phyloP scores from a whole-genome alignment of 1,140 invertebrate genomes.

The Lepidostoma basale region DNA sequence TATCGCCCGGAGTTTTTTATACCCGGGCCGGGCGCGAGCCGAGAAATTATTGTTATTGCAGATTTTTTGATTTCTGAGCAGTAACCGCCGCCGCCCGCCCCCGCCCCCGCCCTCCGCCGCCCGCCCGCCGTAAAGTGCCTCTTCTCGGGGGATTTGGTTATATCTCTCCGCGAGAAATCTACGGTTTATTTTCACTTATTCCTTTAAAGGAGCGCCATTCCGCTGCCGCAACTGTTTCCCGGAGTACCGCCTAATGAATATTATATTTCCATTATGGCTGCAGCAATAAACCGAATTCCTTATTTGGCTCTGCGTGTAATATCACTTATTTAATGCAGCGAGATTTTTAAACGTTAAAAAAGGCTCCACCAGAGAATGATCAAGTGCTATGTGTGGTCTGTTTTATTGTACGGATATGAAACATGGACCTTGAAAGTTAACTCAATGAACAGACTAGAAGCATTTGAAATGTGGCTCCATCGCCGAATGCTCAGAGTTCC shows the following conservation, averaged over 20 bases:
- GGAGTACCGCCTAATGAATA: conserved; percentile 36
- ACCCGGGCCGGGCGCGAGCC: conserved; percentile 19
- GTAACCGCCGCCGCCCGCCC: too few relatives aligned
- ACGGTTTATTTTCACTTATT: conserved; percentile 25
- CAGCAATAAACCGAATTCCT: conserved; percentile 43
- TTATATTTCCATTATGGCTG: conserved; percentile 46
- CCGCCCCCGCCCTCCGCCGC: too few relatives aligned
- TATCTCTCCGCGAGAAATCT: conserved; percentile 31
- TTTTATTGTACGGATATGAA: too few relatives aligned
- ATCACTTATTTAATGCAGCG: conserved; percentile 16
- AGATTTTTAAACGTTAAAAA: neutral
- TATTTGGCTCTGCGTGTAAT: conserved; percentile 11
- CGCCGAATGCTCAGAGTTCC: too few relatives aligned
- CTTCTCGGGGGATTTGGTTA: conserved; percentile 36
- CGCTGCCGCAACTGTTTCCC: conserved; percentile 19
- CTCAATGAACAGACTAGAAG: too few relatives aligned
- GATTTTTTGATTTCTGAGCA: conserved; percentile 48
- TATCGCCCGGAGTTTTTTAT: conserved; percentile 44
- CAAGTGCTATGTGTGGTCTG: too few relatives aligned
- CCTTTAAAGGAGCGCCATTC: conserved; percentile 3
- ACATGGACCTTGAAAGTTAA: too few relatives aligned
- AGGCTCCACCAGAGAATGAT: too few relatives aligned
- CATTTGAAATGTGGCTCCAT: too few relatives aligned
- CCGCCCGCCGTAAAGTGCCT: conserved; percentile 41
- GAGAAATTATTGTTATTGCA: conserved; percentile 47